Percentiles rank a stretch among this genome's conserved stretches.
phyloP scores from a whole-genome alignment of 1,140 invertebrate species.

The Drosophila persimilis region DNA sequence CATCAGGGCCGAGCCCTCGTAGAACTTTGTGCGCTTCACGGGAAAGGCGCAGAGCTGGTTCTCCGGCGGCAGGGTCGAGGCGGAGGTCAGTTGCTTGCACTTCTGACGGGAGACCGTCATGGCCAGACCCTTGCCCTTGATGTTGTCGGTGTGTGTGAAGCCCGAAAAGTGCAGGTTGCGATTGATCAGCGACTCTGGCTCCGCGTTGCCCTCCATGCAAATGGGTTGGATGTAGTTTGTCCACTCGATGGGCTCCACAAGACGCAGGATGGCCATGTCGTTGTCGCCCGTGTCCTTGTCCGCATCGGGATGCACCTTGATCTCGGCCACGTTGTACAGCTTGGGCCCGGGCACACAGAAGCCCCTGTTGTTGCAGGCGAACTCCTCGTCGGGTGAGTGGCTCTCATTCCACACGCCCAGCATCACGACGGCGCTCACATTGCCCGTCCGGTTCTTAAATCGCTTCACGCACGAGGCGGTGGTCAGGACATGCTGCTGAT shows the following conservation, averaged over 20 bases:
- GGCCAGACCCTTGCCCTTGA: conserved; percentile 44
- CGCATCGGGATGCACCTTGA: conserved; percentile 46
- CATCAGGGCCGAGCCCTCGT: conserved; percentile 43
- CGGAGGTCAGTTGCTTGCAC: conserved; percentile 33
- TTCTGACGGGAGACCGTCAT: conserved; percentile 36
- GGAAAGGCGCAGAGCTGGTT: conserved; percentile 60
- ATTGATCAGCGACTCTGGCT: conserved; percentile 44
- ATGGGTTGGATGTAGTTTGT: conserved; percentile 46
- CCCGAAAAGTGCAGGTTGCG: conserved; percentile 54
- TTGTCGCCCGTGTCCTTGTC: conserved; percentile 56
- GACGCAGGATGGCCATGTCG: conserved; percentile 51
- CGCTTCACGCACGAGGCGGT: conserved; percentile 47
- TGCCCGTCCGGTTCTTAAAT: conserved; percentile 16
- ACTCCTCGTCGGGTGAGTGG: conserved; percentile 14
- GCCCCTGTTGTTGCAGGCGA: conserved; percentile 48
- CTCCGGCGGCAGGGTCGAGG: conserved; percentile 26
- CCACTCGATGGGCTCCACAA: conserved; percentile 33
- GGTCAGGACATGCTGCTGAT: conserved; percentile 44
- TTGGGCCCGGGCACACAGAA: conserved; percentile 57
- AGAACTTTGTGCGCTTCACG: conserved; percentile 34
- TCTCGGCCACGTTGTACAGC: conserved; percentile 24
- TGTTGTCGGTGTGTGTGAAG: conserved; percentile 8
- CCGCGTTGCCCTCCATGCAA: conserved; percentile 34
- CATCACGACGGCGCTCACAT: conserved; percentile 23
- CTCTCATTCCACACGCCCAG: conserved; percentile 50